Conservation (phyloP, 2,113 vertebrate genomes). For the Megalops atlanticus region DNA sequence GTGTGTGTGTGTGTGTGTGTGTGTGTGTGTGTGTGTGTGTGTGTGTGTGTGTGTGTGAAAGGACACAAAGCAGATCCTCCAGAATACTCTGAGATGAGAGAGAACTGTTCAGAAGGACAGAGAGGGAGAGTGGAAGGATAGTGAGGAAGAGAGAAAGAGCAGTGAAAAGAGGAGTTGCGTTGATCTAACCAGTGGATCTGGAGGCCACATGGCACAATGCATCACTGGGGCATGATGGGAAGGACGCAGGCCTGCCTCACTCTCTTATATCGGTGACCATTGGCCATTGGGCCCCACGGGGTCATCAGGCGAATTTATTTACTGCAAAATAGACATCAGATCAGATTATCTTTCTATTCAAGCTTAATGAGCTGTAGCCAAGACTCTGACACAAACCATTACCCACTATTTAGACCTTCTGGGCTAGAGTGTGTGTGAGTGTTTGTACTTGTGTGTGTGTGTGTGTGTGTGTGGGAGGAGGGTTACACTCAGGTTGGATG, state of each 20-base stretch:
- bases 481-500: background rate
- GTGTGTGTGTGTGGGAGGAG: background rate
- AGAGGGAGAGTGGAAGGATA: background rate
- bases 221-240: too few relatives aligned
- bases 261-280: too few relatives aligned
- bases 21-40: background rate
- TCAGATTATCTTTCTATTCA: constrained; percentile 3
- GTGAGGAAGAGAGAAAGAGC: background rate
- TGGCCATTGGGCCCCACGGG: background rate
- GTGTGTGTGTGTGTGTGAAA: too few relatives aligned
- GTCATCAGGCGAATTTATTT: background rate
- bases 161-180: too few relatives aligned
- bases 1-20: background rate
- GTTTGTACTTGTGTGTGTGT: background rate
- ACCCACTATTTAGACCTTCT: background rate
- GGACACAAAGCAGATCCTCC: too few relatives aligned
- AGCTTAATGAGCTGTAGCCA: background rate
- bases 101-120: background rate
- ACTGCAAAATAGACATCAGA: background rate
- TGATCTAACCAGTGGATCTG: too few relatives aligned
- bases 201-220: too few relatives aligned
- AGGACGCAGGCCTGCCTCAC: background rate
- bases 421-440: background rate
- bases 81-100: background rate
- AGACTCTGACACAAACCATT: constrained; percentile 1